Evolutionary conservation across 2,888 invertebrate genomes (phyloP).

Genomic region (Dynastes maya): DNA sequence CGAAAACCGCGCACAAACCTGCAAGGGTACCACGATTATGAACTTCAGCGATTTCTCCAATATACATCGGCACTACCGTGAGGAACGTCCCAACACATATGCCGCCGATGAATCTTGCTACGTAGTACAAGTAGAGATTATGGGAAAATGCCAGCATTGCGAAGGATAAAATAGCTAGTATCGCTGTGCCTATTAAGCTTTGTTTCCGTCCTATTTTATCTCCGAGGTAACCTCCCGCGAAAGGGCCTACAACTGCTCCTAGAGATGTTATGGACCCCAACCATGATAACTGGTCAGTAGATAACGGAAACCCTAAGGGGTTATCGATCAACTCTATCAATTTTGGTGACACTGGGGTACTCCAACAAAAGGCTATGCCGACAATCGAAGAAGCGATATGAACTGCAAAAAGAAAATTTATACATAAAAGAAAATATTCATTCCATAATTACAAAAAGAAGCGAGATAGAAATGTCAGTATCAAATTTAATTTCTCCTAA

Average conservation of each 20-base stretch:
- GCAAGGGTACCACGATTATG: constrained; percentile 52
- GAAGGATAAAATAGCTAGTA: constrained; percentile 76
- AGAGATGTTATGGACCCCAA: constrained; percentile 81
- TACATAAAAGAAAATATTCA: neutral
- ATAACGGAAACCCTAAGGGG: constrained; percentile 71
- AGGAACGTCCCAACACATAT: constrained; percentile 69
- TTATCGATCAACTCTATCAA: constrained; percentile 63
- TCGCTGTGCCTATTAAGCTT: constrained; percentile 75
- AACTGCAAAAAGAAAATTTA: constrained; percentile 61
- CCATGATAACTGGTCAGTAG: constrained; percentile 78
- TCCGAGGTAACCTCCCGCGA: constrained; percentile 77
- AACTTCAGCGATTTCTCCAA: constrained; percentile 79
- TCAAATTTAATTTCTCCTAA: neutral
- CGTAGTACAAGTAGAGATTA: constrained; percentile 49
- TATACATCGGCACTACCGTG: constrained; percentile 85
- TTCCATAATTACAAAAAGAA: neutral
- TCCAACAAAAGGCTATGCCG: constrained; percentile 70
- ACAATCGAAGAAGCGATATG: constrained; percentile 68
- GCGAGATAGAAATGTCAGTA: neutral
- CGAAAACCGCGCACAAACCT: constrained; percentile 46
- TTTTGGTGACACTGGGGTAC: constrained; percentile 62
- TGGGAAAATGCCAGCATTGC: constrained; percentile 51
- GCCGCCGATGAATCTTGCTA: constrained; percentile 52
- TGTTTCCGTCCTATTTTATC: constrained; percentile 78
- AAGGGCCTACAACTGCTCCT: constrained; percentile 78